Conservation (phyloP, 2,888 invertebrate species). For the Leucoptera coffeella region DNA sequence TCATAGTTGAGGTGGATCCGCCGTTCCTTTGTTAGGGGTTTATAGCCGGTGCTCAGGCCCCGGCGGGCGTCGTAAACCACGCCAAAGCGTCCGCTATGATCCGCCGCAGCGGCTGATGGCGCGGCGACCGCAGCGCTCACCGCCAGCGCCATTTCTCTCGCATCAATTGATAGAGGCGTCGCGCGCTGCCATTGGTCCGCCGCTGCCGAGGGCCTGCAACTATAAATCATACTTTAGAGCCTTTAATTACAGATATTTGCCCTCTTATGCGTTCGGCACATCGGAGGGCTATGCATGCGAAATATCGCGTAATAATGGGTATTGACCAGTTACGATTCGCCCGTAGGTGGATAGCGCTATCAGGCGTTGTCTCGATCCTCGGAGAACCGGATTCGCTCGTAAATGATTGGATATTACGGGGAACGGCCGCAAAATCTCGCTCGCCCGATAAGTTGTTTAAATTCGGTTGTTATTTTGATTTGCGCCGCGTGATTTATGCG, state of each 20-base stretch:
- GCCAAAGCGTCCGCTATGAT: constrained; percentile 36
- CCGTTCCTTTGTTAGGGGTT: constrained; percentile 49
- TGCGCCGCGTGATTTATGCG: constrained; percentile 3
- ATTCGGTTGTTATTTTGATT: background rate
- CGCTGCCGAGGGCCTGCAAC: constrained; percentile 30
- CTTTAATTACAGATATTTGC: constrained; percentile 54
- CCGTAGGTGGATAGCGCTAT: constrained; percentile 47
- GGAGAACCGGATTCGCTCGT: constrained; percentile 39
- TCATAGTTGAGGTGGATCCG: constrained; percentile 37
- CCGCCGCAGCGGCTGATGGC: constrained; percentile 22
- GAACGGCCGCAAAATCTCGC: constrained; percentile 47
- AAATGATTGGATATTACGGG: constrained; percentile 52
- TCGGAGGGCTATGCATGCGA: constrained; percentile 47
- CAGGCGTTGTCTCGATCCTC: constrained; percentile 50
- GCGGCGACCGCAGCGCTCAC: constrained; percentile 37
- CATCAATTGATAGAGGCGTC: background rate
- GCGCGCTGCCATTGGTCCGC: constrained; percentile 30
- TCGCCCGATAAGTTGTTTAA: too few species aligned
- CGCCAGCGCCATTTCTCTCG: constrained; percentile 7
- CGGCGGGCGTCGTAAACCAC: constrained; percentile 41
- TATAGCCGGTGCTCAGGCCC: constrained; percentile 49
- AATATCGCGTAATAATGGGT: constrained; percentile 54
- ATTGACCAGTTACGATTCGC: constrained; percentile 49
- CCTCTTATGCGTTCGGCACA: constrained; percentile 45
- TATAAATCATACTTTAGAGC: constrained; percentile 54